phyloP scores from a whole-genome alignment of 2,797 vertebrate genomes.

The Platalea minor region DNA sequence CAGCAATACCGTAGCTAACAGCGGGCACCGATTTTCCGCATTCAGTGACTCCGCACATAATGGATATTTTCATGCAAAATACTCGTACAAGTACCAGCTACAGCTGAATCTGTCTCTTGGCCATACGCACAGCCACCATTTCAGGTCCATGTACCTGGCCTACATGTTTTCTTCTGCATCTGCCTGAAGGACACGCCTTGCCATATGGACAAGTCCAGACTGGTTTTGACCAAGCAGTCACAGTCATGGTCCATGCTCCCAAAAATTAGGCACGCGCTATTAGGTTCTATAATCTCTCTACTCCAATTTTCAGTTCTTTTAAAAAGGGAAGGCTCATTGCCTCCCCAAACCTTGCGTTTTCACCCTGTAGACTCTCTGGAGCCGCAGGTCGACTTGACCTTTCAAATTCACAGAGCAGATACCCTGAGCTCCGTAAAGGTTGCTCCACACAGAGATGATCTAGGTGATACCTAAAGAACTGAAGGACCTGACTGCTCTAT shows the following conservation, averaged over 20 bases:
- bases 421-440: not conserved
- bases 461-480: not conserved
- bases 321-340: not conserved
- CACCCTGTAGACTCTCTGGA: not conserved
- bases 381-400: not conserved
- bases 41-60: rapidly evolving
- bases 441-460: not conserved
- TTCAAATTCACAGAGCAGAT: not conserved
- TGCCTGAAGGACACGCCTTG: not conserved
- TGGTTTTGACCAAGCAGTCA: not conserved
- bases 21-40: rapidly evolving
- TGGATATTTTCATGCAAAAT: rapidly evolving
- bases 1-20: not conserved
- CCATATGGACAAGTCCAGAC: not conserved
- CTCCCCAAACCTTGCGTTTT: not conserved
- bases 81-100: rapidly evolving
- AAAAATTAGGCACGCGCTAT: not conserved
- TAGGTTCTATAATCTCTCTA: not conserved
- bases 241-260: slow-evolving; percentile 8
- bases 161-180: not conserved
- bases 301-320: not conserved
- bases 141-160: not conserved
- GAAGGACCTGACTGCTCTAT: not conserved
- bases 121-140: rapidly evolving
- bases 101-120: not conserved